Evolutionary conservation across 2,797 vertebrate species (phyloP).

Genomic region (Bothrops alternatus): DNA sequence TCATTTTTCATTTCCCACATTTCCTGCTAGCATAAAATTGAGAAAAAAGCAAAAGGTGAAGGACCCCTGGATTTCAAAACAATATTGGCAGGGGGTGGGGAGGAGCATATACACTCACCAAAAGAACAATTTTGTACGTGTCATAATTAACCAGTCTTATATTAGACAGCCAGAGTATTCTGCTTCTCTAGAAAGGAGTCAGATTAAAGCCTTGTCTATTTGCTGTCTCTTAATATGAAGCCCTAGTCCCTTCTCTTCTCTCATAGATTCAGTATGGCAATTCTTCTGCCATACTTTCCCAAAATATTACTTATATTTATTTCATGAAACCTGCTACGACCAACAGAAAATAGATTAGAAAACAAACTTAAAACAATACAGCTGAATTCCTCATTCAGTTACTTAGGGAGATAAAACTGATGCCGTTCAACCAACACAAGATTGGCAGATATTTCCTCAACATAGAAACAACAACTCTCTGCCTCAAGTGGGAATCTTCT

Average conservation of each 20-base stretch:
- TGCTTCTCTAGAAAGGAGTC: neutral
- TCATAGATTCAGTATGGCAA: neutral
- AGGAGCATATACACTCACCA: slow-evolving; percentile 29
- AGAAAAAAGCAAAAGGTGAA: slow-evolving; percentile 30
- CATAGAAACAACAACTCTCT: neutral
- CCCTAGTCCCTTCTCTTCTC: neutral
- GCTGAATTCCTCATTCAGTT: neutral
- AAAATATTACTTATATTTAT: slow-evolving; percentile 10
- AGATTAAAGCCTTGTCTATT: slow-evolving; percentile 13
- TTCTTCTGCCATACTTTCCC: slow-evolving; percentile 5
- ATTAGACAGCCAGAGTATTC: neutral
- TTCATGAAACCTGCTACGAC: neutral
- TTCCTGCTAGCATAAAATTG: neutral
- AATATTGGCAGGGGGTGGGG: neutral
- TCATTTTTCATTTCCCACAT: slow-evolving; percentile 28
- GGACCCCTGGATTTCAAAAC: neutral
- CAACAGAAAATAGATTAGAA: neutral
- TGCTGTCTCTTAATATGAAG: slow-evolving; percentile 10
- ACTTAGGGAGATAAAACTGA: neutral
- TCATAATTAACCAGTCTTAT: slow-evolving; percentile 44
- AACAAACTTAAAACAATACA: neutral
- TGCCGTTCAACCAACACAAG: neutral
- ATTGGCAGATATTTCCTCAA: neutral
- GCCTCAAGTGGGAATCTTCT: neutral
- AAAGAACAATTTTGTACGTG: slow-evolving; percentile 64